These are phyloP conservation scores for Euwallacea similis DNA, from an alignment of 1,140 invertebrate genomes.

Conservation along the genomic window DNA sequence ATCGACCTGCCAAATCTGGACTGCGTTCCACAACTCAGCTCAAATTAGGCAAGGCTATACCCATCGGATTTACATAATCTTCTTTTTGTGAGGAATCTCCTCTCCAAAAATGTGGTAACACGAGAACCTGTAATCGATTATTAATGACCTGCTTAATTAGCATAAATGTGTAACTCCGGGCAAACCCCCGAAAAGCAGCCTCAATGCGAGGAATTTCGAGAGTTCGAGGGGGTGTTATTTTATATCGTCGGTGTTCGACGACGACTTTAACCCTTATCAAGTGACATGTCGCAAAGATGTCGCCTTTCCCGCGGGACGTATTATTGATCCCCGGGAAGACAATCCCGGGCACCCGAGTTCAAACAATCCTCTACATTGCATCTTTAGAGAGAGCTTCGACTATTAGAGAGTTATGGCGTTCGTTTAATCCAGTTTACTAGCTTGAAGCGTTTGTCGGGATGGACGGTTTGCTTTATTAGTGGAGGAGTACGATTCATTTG, in stretches of 20 bases:
- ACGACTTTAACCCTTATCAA: conserved; percentile 59
- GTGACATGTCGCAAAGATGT: conserved; percentile 48
- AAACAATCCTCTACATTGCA: conserved; percentile 37
- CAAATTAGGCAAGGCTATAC: not conserved
- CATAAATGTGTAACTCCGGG: too few relatives aligned
- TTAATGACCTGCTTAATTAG: not conserved
- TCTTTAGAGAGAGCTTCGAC: conserved; percentile 19
- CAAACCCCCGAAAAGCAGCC: too few relatives aligned
- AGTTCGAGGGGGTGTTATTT: conserved; percentile 17
- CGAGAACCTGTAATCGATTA: not conserved
- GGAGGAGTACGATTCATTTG: too few relatives aligned
- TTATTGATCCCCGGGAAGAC: conserved; percentile 41
- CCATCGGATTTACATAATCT: not conserved
- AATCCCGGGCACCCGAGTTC: conserved; percentile 32
- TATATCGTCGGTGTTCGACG: conserved; percentile 23
- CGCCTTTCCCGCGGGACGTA: conserved; percentile 42
- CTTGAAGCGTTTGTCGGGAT: too few relatives aligned
- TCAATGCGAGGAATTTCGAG: not conserved
- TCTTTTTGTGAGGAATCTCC: too few relatives aligned
- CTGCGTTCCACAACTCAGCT: not conserved
- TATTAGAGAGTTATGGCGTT: conserved; percentile 13
- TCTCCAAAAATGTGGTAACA: too few relatives aligned
- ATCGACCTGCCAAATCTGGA: not conserved
- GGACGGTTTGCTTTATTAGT: too few relatives aligned
- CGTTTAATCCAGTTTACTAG: not conserved